These are phyloP conservation scores for Melipona bicolor DNA, from an alignment of 2,888 invertebrate genomes.

Conservation along the genomic window DNA sequence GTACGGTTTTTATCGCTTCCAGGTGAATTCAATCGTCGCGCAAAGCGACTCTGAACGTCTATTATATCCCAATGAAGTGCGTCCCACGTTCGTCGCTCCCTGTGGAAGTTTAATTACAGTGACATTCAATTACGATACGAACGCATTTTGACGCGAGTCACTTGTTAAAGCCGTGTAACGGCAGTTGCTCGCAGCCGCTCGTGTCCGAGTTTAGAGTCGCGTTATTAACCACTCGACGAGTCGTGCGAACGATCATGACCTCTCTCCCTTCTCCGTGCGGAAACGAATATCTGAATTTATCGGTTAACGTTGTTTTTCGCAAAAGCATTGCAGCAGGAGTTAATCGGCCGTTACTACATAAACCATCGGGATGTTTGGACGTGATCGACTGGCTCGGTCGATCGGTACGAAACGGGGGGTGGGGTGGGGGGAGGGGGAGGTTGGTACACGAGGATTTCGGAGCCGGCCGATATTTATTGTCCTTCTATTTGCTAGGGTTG, in stretches of 20 bases:
- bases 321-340: neutral
- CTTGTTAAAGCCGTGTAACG: constrained; percentile 31
- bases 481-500: constrained; percentile 50
- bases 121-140: constrained; percentile 50
- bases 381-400: constrained; percentile 13
- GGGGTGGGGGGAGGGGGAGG: too few relatives aligned
- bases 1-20: neutral
- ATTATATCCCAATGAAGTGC: constrained; percentile 50
- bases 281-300: neutral
- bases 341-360: constrained; percentile 1
- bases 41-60: constrained; percentile 28
- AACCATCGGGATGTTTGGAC: constrained; percentile 14
- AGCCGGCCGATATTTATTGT: constrained; percentile 42
- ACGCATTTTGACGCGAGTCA: constrained; percentile 36
- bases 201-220: neutral
- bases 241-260: neutral
- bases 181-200: neutral
- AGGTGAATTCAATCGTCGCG: constrained; percentile 12
- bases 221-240: neutral
- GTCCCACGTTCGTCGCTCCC: constrained; percentile 19
- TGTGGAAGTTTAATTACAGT: constrained; percentile 51
- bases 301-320: neutral
- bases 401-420: neutral
- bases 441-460: neutral
- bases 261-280: neutral